These are phyloP conservation scores for Electrona antarctica DNA, from an alignment of 2,113 vertebrate species.

Conservation along the genomic window DNA sequence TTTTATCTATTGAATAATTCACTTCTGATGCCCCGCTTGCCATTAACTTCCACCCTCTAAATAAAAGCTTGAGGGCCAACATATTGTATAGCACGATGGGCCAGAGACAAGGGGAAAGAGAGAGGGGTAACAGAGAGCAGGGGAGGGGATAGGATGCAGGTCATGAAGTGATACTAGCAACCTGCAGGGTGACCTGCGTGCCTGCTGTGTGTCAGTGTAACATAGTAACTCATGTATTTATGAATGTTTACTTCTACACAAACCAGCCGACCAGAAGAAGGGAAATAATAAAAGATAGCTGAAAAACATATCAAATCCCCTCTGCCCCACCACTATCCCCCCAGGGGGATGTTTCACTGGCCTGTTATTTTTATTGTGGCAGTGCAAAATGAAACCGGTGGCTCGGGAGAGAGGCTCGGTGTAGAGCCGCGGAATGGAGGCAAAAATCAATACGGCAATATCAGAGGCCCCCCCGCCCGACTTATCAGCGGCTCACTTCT, in stretches of 20 bases:
- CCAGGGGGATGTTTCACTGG: constrained; percentile 76
- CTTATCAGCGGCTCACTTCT: constrained; percentile 79
- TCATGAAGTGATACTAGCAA: neutral
- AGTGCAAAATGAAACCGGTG: constrained; percentile 80
- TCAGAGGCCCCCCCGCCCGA: constrained; percentile 67
- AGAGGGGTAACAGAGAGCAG: too few relatives aligned
- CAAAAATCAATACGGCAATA: constrained; percentile 87
- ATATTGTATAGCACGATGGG: neutral
- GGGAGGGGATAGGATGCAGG: neutral
- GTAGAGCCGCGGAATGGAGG: constrained; percentile 63
- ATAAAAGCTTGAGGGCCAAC: constrained; percentile 9
- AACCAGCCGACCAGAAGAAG: constrained; percentile 41
- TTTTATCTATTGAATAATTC: constrained; percentile 94
- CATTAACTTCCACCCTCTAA: constrained; percentile 15
- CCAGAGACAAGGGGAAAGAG: too few relatives aligned
- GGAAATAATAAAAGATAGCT: constrained; percentile 28
- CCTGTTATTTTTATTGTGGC: constrained; percentile 83
- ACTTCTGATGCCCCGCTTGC: constrained; percentile 66
- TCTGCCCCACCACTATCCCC: constrained; percentile 37
- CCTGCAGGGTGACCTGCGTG: neutral
- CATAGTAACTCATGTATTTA: constrained; percentile 11
- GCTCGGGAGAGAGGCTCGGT: constrained; percentile 59
- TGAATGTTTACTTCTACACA: constrained; percentile 20
- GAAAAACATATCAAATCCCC: constrained; percentile 52
- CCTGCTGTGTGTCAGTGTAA: constrained; percentile 3